Base-by-base conservation (phyloP, 2,113 vertebrate species). In the Pterocles gutturalis region DNA sequence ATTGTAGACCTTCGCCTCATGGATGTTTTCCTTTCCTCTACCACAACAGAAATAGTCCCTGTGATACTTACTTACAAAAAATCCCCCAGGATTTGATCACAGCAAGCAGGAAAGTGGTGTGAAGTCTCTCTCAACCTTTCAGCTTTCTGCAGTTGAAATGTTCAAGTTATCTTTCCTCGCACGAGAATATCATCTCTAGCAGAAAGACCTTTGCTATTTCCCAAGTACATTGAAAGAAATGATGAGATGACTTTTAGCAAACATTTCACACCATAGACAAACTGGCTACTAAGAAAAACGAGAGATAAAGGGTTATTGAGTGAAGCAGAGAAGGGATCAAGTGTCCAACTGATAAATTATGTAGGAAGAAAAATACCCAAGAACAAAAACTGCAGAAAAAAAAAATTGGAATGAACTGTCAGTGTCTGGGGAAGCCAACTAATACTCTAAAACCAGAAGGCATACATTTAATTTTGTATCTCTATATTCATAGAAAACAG, bases 141-240 rank as follows among this genome's bases (percentile, higher is more conserved):
- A 81, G 75, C 64, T 81, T 38, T 45, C 60, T 67, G 88, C 65
- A 82, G 72, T 12, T 92, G 76, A 85, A 93, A 66, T 4, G 17
- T 73, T 29, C 43, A 55, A 77, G 75, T 79, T 94, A 25, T 77
- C 83, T 81, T 55, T 75, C 73, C 87, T 77, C 5, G 0, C 71
- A 55, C 34, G 57, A 92, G 85, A 81, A 60, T 14, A 81, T 78
- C 22, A 46, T 43, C 76, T 92, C 60, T 2, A 77, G 67, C 72
- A 95, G 82, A 90, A 94, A 93, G 92, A 92, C 85, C 72, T 94
- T 60, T 87, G 77, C 73, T 82, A 6, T 76, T 91, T 80, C 60
- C 33, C 55, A 85, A 58, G 34, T 45, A 48, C 43, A 4, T 58
- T 92, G 43, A 75, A 93, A 92, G 88, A 87, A 90, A 83, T 1